Conservation (phyloP, 2,113 vertebrate genomes). For the Polyodon spathula region DNA sequence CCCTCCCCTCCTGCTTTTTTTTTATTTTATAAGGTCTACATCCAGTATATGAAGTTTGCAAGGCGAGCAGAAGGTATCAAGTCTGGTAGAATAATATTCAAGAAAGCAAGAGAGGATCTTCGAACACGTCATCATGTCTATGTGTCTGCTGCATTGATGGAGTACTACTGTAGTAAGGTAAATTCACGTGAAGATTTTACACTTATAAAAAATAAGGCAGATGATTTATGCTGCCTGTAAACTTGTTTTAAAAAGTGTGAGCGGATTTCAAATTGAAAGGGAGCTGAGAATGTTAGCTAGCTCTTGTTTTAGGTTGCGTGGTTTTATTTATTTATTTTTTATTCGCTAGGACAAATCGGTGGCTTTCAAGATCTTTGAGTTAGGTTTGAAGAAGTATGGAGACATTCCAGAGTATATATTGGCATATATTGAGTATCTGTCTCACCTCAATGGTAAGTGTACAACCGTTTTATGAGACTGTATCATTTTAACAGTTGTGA, state of each 20-base stretch:
- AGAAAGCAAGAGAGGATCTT: constrained; percentile 90
- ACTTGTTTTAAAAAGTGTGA: too few relatives aligned
- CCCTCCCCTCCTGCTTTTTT: too few relatives aligned
- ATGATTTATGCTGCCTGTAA: too few relatives aligned
- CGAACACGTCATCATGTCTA: constrained; percentile 95
- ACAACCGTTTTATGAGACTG: not conserved
- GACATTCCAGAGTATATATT: constrained; percentile 98
- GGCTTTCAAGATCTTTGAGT: constrained; percentile 98
- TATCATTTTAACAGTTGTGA: too few relatives aligned
- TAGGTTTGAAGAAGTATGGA: constrained; percentile 96
- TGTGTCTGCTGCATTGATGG: constrained; percentile 96
- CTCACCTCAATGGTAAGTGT: constrained; percentile 90
- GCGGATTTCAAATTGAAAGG: too few relatives aligned
- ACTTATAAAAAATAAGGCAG: too few relatives aligned
- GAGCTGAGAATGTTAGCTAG: too few relatives aligned
- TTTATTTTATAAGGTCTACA: constrained; percentile 68
- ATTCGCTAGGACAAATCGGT: constrained; percentile 89
- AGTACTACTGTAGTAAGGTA: constrained; percentile 98
- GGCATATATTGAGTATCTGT: constrained; percentile 97
- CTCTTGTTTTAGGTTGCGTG: too few relatives aligned
- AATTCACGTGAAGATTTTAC: not conserved
- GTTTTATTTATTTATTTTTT: not conserved
- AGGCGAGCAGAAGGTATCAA: constrained; percentile 96
- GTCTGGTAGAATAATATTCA: constrained; percentile 92
- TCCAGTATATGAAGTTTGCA: constrained; percentile 98